phyloP scores from a whole-genome alignment of 2,113 vertebrate genomes.

The Meriones unguiculatus region DNA sequence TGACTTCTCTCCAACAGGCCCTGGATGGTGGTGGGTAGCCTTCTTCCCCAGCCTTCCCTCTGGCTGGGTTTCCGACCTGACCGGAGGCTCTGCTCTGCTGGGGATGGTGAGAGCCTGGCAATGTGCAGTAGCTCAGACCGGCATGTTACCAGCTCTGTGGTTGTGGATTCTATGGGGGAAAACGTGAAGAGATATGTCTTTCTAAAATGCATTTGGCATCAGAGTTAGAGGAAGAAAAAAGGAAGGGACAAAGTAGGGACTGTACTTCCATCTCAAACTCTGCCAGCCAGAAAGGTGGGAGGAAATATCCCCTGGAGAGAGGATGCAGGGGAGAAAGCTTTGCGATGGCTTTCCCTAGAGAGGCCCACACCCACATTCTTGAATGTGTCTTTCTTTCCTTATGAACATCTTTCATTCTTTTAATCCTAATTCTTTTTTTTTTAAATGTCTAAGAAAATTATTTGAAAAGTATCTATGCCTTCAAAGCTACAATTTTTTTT shows the following conservation, averaged over 20 bases:
- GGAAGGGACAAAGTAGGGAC: neutral
- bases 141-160: neutral
- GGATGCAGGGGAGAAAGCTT: neutral
- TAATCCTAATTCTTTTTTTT: neutral
- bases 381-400: neutral
- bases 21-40: neutral
- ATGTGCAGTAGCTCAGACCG: no score
- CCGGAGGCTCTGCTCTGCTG: neutral
- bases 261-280: neutral
- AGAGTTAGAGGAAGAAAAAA: neutral
- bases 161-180: neutral
- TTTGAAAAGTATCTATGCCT: no score
- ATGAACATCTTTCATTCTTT: neutral
- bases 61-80: neutral
- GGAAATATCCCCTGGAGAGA: neutral
- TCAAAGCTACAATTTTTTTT: no score
- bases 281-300: neutral
- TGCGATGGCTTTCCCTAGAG: no score
- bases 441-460: no score
- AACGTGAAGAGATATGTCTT: neutral
- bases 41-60: neutral
- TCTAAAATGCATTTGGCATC: neutral
- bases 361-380: neutral
- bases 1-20: neutral
- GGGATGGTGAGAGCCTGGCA: neutral